Percentiles rank a stretch among this genome's conserved stretches.
phyloP scores from a whole-genome alignment of 2,113 vertebrate genomes.

The Eulemur rufifrons region DNA sequence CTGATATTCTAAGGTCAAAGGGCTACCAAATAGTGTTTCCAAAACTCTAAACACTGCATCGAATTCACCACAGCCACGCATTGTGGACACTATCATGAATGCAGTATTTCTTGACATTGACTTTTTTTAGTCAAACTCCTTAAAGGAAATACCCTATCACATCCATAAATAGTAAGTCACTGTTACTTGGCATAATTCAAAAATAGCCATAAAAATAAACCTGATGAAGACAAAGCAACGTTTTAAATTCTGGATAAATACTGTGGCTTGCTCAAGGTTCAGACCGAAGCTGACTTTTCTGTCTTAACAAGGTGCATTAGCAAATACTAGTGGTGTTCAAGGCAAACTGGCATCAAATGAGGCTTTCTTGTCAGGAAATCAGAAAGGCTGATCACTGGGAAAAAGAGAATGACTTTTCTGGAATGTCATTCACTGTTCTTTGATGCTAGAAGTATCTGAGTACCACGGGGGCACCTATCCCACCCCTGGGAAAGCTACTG shows the following conservation, averaged over 20 bases:
- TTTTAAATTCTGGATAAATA: not conserved
- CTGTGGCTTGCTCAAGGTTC: not conserved
- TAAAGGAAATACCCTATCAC: not conserved
- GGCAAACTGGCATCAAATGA: not conserved
- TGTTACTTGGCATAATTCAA: not conserved
- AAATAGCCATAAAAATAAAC: not conserved
- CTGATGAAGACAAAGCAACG: not conserved
- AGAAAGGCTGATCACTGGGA: not conserved
- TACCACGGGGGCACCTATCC: not conserved
- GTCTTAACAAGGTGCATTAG: not conserved
- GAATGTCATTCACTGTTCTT: not conserved
- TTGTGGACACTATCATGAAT: not conserved
- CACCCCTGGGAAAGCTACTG: not conserved
- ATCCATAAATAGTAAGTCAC: not conserved
- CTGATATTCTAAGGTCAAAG: not conserved
- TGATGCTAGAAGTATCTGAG: not conserved
- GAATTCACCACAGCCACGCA: not conserved
- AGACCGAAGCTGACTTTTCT: not conserved
- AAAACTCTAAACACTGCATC: not conserved
- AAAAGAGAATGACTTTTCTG: not conserved
- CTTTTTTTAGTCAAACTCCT: not conserved
- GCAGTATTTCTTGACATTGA: not conserved
- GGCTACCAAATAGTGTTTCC: not conserved
- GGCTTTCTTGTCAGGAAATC: not conserved
- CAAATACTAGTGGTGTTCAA: not conserved